phyloP scores from a whole-genome alignment of 2,888 invertebrate species.

The Nomada fabriciana region DNA sequence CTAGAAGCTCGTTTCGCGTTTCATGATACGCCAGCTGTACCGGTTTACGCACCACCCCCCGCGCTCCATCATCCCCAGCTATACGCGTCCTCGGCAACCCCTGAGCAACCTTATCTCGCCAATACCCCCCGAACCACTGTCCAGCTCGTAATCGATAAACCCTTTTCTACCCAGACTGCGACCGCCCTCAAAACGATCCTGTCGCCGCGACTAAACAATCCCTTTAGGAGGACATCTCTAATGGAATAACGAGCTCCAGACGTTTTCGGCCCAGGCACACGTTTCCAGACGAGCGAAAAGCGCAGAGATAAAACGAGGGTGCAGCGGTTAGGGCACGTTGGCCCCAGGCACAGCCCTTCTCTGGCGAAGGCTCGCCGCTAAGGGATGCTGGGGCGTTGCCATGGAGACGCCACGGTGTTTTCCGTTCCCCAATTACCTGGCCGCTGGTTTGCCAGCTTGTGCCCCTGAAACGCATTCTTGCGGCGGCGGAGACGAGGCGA shows the following conservation, averaged over 20 bases:
- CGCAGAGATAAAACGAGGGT: conserved; percentile 57
- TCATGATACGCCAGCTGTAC: neutral
- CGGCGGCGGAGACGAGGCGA: conserved; percentile 29
- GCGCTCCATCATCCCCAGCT: neutral
- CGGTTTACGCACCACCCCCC: neutral
- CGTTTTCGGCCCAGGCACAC: conserved; percentile 11
- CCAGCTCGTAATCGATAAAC: neutral
- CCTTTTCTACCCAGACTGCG: neutral
- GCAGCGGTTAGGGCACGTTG: conserved; percentile 60
- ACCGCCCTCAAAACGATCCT: neutral
- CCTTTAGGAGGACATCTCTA: conserved; percentile 43
- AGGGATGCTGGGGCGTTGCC: conserved; percentile 77
- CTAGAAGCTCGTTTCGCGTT: neutral
- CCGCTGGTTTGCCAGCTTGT: conserved; percentile 74
- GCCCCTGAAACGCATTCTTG: conserved; percentile 60
- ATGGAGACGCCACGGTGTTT: conserved; percentile 77
- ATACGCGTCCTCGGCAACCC: neutral
- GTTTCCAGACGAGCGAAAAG: conserved; percentile 46
- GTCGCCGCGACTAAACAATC: conserved; percentile 34
- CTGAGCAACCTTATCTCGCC: neutral
- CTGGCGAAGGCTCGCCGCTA: conserved; percentile 38
- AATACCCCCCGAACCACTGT: too few species aligned
- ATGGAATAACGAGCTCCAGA: conserved; percentile 61
- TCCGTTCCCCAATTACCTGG: conserved; percentile 78
- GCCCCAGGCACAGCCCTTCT: conserved; percentile 37